Evolutionary conservation across 2,113 vertebrate species (phyloP).

Genomic region (Cygnus atratus): DNA sequence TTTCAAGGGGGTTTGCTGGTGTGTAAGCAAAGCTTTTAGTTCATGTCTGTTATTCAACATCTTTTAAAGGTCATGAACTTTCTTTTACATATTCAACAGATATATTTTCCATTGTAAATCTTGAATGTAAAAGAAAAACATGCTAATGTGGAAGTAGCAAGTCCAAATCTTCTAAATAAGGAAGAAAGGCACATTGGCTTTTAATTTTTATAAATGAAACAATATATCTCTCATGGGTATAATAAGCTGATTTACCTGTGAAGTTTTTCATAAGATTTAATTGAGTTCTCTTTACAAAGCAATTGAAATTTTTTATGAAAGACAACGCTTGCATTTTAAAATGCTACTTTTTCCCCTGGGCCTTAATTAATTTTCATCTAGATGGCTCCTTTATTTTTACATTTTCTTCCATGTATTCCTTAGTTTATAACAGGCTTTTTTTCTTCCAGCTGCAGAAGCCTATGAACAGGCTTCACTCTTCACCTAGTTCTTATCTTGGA

Average conservation of each 20-base stretch:
- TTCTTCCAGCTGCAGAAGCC: background rate
- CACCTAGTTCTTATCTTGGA: background rate
- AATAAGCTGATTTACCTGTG: slow-evolving; percentile 6
- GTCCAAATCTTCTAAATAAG: background rate
- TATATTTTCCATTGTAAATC: background rate
- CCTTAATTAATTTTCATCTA: background rate
- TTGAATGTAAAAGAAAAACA: background rate
- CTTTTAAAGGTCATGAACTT: slow-evolving; percentile 4
- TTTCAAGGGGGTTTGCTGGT: background rate
- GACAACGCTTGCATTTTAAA: background rate
- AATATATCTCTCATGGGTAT: background rate
- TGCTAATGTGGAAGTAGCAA: background rate
- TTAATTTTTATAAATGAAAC: background rate
- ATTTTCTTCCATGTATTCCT: background rate
- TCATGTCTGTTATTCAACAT: background rate
- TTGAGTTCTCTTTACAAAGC: background rate
- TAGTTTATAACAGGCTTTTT: background rate
- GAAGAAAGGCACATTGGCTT: background rate
- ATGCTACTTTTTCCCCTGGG: background rate
- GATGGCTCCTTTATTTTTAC: background rate
- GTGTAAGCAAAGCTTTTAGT: slow-evolving; percentile 9
- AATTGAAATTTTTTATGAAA: background rate
- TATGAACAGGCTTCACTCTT: background rate
- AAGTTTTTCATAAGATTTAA: slow-evolving; percentile 12
- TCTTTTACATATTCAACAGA: background rate